Base-by-base conservation (phyloP, 53 echinoderm and acorn worm species). In the Hippasteria phrygiana region DNA sequence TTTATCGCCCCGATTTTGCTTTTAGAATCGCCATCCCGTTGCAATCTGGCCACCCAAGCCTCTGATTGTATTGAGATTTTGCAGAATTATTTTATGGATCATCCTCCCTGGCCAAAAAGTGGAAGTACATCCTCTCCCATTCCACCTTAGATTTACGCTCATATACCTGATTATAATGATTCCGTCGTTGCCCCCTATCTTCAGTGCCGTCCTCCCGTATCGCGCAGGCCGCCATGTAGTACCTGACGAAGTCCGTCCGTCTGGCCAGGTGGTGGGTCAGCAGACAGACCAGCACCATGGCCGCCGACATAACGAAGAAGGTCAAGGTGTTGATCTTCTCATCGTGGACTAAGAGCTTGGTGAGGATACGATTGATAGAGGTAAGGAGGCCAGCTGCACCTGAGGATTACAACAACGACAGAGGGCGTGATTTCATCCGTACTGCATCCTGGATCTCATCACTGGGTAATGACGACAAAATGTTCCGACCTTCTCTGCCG, bases 311-410 rank as follows among this genome's bases (percentile, higher is more conserved):
- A 29, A 77, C 73, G 63, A 95, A 95, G 83, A 93, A 95, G 2
- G 89, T 91, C 40, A 93, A 55, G 1, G 95, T 93, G 84, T 93
- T 93, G 50, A 83, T 65, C 62, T 89, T 91, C 50, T 93, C 93
- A 55, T 93, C 88, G n/a, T 89, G 74, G 3, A 93, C 85, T 38
- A 91, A 62, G 16, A 93, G 93, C 43, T 93, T 95, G 67, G 95
- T 95, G 37, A 95, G 53, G 71, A 95, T 95, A 22, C 95, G 95
- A 39, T 93, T 95, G 26, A 95, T 66, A 0, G 95, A 95, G 40
- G 95, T 95, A 26, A 95, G 65, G 22, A 95, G 89, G 24, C 95
- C 95, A 16, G 95, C 95, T 29, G 93, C 90, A 76, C 95, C 95
- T 95, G 28, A 33, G 75, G 43, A 46, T 13, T 62, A 34, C 24